Percentiles rank a stretch among this genome's conserved stretches.
Conservation (phyloP, 2,797 vertebrate genomes). For the Acanthis flammea region DNA sequence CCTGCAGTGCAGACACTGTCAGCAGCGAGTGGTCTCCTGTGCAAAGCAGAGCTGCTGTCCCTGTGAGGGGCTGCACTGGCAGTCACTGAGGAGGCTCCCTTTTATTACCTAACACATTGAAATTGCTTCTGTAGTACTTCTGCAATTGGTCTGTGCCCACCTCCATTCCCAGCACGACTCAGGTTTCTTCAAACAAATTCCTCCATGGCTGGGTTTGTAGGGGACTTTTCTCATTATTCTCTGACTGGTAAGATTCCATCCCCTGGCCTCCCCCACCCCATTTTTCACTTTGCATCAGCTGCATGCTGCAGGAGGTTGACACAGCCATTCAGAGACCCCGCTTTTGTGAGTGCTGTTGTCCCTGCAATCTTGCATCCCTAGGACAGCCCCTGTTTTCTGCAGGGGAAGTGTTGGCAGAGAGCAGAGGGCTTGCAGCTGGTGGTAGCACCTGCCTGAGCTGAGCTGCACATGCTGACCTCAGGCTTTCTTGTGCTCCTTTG, state of each 20-base stretch:
- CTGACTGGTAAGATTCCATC: not conserved
- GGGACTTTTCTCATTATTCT: not conserved
- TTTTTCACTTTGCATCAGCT: not conserved
- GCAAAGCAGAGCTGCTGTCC: not conserved
- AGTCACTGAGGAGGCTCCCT: not conserved
- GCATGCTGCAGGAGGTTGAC: not conserved
- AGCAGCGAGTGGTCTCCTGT: rapidly evolving
- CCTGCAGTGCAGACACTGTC: not conserved
- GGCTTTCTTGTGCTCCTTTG: not conserved
- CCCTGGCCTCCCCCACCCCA: not conserved
- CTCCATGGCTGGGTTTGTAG: not conserved
- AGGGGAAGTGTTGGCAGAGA: not conserved
- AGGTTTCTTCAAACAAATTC: not conserved
- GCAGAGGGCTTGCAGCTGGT: not conserved
- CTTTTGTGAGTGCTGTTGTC: not conserved
- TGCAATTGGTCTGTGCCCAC: not conserved
- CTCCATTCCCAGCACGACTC: not conserved
- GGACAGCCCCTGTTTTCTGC: not conserved
- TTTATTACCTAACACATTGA: not conserved
- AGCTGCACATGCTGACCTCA: not conserved
- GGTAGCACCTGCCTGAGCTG: not conserved
- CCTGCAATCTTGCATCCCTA: not conserved
- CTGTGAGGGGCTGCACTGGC: rapidly evolving
- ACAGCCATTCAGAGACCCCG: not conserved
- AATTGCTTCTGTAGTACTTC: not conserved